These are phyloP conservation scores for Thamnaconus septentrionalis DNA, from an alignment of 2,113 vertebrate genomes.

Conservation along the genomic window DNA sequence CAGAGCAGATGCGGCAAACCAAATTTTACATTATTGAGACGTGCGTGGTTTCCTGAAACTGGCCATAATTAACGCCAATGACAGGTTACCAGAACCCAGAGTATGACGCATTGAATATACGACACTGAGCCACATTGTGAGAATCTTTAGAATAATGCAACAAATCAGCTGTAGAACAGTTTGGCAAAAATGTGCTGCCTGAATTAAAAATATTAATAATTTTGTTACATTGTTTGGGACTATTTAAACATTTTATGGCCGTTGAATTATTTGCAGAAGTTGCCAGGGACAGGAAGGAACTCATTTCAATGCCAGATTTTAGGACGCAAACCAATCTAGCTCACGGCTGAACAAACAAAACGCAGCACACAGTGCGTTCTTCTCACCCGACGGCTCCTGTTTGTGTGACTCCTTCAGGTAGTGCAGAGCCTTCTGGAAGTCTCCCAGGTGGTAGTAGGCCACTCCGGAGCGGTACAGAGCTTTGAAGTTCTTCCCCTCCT, in stretches of 20 bases:
- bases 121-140: too few relatives aligned
- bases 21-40: background rate
- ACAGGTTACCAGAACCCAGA: background rate
- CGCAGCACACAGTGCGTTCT: background rate
- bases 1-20: background rate
- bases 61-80: background rate
- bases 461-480: constrained; percentile 96
- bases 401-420: constrained; percentile 97
- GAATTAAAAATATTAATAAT: too few relatives aligned
- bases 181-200: too few relatives aligned
- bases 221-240: too few relatives aligned
- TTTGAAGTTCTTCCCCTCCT: constrained; percentile 98
- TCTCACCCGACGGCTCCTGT: constrained; percentile 91
- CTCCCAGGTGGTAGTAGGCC: constrained; percentile 97
- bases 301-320: too few relatives aligned
- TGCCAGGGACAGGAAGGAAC: too few relatives aligned
- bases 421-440: constrained; percentile 95
- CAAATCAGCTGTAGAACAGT: too few relatives aligned
- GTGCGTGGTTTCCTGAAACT: background rate
- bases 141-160: too few relatives aligned
- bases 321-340: too few relatives aligned
- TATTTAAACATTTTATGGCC: too few relatives aligned
- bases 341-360: too few relatives aligned
- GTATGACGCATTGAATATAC: background rate
- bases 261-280: too few relatives aligned